phyloP scores from a whole-genome alignment of 1,140 invertebrate genomes.

The Macrobrachium nipponense region DNA sequence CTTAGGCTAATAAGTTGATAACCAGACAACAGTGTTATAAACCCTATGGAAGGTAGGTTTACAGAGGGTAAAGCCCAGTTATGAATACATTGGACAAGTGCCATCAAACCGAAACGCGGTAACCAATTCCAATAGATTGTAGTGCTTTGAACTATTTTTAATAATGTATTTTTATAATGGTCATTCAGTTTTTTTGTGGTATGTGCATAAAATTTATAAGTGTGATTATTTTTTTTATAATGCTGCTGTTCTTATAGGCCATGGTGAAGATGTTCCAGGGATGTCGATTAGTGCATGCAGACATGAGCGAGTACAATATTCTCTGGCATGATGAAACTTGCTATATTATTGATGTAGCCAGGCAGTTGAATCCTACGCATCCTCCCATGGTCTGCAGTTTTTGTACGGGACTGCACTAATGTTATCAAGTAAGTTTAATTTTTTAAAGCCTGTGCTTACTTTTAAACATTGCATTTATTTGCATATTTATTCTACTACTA shows the following conservation, averaged over 20 bases:
- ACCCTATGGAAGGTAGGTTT: no score
- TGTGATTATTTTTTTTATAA: neutral
- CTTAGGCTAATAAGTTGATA: no score
- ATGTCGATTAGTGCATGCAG: conserved; percentile 88
- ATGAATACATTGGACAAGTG: no score
- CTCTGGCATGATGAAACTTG: conserved; percentile 82
- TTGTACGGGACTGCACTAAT: conserved; percentile 84
- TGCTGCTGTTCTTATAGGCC: conserved; percentile 68
- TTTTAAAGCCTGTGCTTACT: neutral
- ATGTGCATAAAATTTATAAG: neutral
- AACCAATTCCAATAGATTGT: no score
- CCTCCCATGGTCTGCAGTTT: conserved; percentile 83
- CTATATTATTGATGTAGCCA: conserved; percentile 91
- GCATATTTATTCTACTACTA: no score
- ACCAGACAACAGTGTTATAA: no score
- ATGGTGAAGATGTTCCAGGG: conserved; percentile 81
- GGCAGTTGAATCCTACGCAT: conserved; percentile 87
- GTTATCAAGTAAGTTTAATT: conserved; percentile 71
- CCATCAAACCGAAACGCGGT: no score
- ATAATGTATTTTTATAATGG: no score
- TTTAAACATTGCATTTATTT: neutral
- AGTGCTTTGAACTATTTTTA: no score
- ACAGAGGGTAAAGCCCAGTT: no score
- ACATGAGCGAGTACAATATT: conserved; percentile 93
- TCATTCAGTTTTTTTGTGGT: no score